Base-by-base conservation (phyloP, 2,797 vertebrate genomes). In the Poliocrania exsul region DNA sequence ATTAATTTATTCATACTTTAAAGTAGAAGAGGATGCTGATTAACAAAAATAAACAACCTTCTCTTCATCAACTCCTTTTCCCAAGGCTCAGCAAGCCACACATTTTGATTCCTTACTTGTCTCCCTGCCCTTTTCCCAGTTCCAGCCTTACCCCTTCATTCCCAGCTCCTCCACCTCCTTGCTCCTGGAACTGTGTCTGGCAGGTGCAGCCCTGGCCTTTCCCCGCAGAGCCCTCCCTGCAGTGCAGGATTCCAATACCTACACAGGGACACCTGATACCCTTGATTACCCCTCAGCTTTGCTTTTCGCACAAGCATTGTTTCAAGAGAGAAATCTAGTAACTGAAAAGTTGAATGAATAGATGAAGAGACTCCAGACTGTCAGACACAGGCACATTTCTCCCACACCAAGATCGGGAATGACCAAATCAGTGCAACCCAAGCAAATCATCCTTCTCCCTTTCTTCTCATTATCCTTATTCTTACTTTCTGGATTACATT, bases 261-360 rank as follows among this genome's bases (percentile, higher is more conserved):
- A 69, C 49, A 7, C 46, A 38, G 1, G 0, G 24, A 5, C 14
- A 24, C n/a, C 21, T 1, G 0, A 3, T 14, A 7, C 11, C 4
- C 19, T 13, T 5, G 6, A 9, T 26, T 46, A 77, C n/a, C 4
- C 58, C 47, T 54, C 80, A 69, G n/a, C 49, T 91, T 78, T 92
- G 96, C 74, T 93, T 38, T 97, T 98, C 42, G 95, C 98, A 37
- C 96, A 98, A 78, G 98, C 97, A 5, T 96, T 98, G 54, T 94
- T 99, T 66, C 95, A 98, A 84, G 97, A 98, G 91, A 98, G 98
- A 81, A 98, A 98, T 93, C 95, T 97, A 29, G 98, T 98, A 97
- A 98, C 98, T 1, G 97, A 98, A 88, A 95, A 97, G 65, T 96
- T 98, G 58, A 98, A 95, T 67, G 94, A 96, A 81, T 97, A 98